Base-by-base conservation (phyloP, 1,140 invertebrate species). In the Drosophila pectinifera region DNA sequence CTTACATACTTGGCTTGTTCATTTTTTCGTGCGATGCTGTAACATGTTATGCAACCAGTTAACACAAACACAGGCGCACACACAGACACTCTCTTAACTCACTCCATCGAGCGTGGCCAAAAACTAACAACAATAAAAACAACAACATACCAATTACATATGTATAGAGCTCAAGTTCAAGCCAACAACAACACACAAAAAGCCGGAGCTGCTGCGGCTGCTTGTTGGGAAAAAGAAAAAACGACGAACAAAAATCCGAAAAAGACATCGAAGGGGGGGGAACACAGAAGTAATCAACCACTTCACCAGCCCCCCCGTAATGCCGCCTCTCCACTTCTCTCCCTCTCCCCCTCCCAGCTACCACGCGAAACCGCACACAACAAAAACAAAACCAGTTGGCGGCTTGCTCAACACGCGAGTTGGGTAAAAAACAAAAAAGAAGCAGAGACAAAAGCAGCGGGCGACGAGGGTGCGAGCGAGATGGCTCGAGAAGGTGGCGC, bases 101-200 rank as follows among this genome's bases (percentile, higher is more conserved):
- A 65, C 58, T 83, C 57, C 61, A 62, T 59, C 46, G 61, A 73
- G 62, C 72, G 55, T 48, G 63, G 76, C 62, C 73, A 76, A 67
- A 69, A 59, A 77, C 45, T 55, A 72, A 7, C 34, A 46, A 38
- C 46, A 57, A 34, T 36, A 20, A 14, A 16, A 56, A 38, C 13
- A 75, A 48, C 55, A 64, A 67, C 58, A 67, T 39, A 54, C 73
- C 84, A 89, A 89, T 89, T 90, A 90, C 85, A 84, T 91, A 91
- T 91, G 86, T 91, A 91, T 91, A 89, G 90, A 91, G 90, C 90
- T 91, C 90, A 91, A 91, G 90, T 91, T 91, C 90, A 91, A 91
- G 84, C 86, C 82, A 91, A 83, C 80, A 76, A 88, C 65, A 70
- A 67, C 48, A 58, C 28, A 42, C 67, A 57, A 51, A 28, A 65